phyloP scores from a whole-genome alignment of 2,797 vertebrate species.

The Rachycentron canadum region DNA sequence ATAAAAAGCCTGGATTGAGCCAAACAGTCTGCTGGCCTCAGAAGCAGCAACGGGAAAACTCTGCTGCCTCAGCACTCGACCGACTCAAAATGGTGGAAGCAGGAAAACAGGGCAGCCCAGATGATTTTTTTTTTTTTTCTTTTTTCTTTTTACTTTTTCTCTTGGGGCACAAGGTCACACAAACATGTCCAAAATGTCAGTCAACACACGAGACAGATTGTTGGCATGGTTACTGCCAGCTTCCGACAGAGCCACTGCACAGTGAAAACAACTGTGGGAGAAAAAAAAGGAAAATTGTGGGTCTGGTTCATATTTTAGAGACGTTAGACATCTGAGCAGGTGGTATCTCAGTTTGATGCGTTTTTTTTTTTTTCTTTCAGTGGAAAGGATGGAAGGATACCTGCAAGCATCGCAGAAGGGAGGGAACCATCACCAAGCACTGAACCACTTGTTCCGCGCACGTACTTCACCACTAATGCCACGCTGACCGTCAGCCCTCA shows the following conservation, averaged over 20 bases:
- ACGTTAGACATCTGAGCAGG: not conserved
- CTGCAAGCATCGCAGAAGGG: not conserved
- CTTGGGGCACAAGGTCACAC: conserved; percentile 50
- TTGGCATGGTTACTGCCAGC: conserved; percentile 18
- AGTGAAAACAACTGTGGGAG: not conserved
- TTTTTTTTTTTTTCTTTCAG: no score
- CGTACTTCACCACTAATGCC: conserved; percentile 19
- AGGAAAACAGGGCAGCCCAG: conserved; percentile 29
- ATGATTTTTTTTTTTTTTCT: not conserved
- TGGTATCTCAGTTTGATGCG: not conserved
- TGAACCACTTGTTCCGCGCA: not conserved
- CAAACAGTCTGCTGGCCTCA: conserved; percentile 19
- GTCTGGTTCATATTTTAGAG: not conserved
- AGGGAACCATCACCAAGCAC: not conserved
- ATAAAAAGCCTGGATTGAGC: conserved; percentile 18
- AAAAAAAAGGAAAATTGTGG: not conserved
- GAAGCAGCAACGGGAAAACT: conserved; percentile 24
- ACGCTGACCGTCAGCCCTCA: conserved; percentile 32
- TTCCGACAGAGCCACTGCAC: not conserved
- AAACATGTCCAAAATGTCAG: conserved; percentile 40
- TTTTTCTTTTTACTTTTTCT: not conserved
- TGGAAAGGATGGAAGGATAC: not conserved
- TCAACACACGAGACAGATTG: conserved; percentile 12
- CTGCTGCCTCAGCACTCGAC: conserved; percentile 58
- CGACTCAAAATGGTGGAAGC: conserved; percentile 62